Base-by-base conservation (phyloP, 2,797 vertebrate genomes). In the Heteromormyrus szaboi region DNA sequence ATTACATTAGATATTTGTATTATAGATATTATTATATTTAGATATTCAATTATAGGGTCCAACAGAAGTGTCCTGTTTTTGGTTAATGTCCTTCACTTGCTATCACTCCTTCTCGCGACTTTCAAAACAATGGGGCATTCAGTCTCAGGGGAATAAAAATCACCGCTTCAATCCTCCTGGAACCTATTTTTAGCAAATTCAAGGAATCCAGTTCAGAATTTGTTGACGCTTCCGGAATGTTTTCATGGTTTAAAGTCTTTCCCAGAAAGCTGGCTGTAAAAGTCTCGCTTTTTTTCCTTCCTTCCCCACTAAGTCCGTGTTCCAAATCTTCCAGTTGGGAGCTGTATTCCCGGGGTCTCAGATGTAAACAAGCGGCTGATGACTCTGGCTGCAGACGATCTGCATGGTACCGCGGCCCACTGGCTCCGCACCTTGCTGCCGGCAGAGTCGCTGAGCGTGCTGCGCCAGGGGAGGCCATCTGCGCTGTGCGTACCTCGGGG, bases 321-420 rank as follows among this genome's bases (percentile, higher is more conserved):
- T 48, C 50, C 37, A 19, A 0, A 44, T 56, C 59, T 81, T 56
- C 48, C 51, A 81, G 29, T 41, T 56, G 46, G 87, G 65, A 54
- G 51, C 44, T 9, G 14, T 53, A 33, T 56, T 56, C 72, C 72
- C n/a, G 14, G 79, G 87, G 50, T 88, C 12, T 72, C 25, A 17
- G 11, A 85, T 25, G 81, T 85, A 85, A 48, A 51, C 81, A 25
- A 25, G 81, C 44, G 54, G 33, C 87, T 56, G 68, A 81, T 54
- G 25, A n/a, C 68, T 81, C 79, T 56, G 72, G 62, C 85, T 76
- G 85, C 85, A 87, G 85, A 65, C 41, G 87, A 87, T 89, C 48
- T 17, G 37, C 7, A 7, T 53, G 17, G 51, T 62, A n/a, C 29
- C 4, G 6, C n/a, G 9, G 44, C 19, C 22, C 56, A 25, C 41